Percentiles rank a stretch among this genome's conserved stretches.
Conservation (phyloP, 2,797 vertebrate species). For the Gephyroberyx darwinii region DNA sequence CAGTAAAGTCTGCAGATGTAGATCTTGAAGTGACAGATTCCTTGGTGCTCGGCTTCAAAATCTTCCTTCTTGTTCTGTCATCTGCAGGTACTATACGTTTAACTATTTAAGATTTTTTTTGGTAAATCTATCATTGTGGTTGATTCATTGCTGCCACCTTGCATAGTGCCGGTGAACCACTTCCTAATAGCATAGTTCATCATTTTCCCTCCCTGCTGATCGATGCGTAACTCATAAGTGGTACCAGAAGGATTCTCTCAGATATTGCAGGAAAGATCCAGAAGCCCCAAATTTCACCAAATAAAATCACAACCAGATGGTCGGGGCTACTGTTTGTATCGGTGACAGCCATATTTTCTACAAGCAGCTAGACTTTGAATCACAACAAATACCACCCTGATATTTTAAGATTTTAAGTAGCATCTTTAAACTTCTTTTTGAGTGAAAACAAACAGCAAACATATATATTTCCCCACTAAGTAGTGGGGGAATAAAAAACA, state of each 20-base stretch:
- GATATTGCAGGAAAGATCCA: slow-evolving; percentile 3
- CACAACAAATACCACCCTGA: too few relatives aligned
- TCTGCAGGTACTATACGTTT: background rate
- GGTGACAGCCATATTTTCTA: background rate
- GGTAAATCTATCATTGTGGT: too few relatives aligned
- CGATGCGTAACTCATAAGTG: background rate
- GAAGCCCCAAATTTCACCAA: too few relatives aligned
- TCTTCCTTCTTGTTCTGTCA: background rate
- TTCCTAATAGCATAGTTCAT: background rate
- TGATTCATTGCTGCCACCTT: background rate
- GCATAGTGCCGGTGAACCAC: background rate
- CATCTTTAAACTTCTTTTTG: too few relatives aligned
- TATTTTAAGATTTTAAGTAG: too few relatives aligned
- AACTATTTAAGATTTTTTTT: background rate
- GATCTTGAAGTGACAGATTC: slow-evolving; percentile 46
- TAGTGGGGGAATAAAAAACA: too few relatives aligned
- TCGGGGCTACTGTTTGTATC: background rate
- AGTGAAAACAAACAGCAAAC: too few relatives aligned
- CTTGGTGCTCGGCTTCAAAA: slow-evolving; percentile 25
- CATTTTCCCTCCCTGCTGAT: background rate
- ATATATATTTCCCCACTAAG: too few relatives aligned
- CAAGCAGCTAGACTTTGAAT: too few relatives aligned
- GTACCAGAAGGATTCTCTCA: background rate
- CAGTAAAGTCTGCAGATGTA: slow-evolving; percentile 33
- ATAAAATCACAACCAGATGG: too few relatives aligned